phyloP scores from a whole-genome alignment of 2,113 vertebrate species.

The Oreochromis aureus region DNA sequence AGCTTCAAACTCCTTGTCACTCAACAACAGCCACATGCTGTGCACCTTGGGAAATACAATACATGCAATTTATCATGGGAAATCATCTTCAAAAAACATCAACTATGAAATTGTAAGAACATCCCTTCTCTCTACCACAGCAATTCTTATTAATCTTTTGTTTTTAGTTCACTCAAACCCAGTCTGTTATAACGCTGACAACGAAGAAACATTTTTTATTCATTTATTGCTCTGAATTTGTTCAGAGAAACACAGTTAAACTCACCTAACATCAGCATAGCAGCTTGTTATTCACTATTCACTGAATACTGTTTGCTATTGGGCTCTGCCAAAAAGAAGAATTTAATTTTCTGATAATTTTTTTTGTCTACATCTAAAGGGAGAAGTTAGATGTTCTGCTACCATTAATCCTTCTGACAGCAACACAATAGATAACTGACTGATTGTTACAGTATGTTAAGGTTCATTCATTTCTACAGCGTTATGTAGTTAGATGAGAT shows the following conservation, averaged over 20 bases:
- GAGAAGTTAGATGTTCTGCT: neutral
- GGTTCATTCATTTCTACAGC: neutral
- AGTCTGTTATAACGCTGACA: conserved; percentile 1
- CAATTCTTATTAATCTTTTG: neutral
- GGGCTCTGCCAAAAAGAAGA: neutral
- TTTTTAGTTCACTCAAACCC: neutral
- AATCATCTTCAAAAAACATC: conserved; percentile 47
- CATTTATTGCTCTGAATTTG: neutral
- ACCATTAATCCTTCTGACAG: neutral
- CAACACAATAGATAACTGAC: neutral
- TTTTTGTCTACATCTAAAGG: neutral
- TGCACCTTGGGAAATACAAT: conserved; percentile 50
- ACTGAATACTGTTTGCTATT: neutral
- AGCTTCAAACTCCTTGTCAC: conserved; percentile 39
- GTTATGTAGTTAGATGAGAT: neutral
- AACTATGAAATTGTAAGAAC: neutral
- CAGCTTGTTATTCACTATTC: neutral
- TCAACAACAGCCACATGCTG: conserved; percentile 36
- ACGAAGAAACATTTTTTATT: neutral
- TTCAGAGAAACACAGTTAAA: neutral
- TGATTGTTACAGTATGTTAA: neutral
- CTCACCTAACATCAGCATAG: neutral
- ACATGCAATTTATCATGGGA: conserved; percentile 30
- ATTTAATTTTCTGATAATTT: neutral
- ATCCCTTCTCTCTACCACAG: neutral